Evolutionary conservation across 2,888 invertebrate species (phyloP), one percentile per base, ranked within the genome.

Genomic region (Erannis defoliaria): DNA sequence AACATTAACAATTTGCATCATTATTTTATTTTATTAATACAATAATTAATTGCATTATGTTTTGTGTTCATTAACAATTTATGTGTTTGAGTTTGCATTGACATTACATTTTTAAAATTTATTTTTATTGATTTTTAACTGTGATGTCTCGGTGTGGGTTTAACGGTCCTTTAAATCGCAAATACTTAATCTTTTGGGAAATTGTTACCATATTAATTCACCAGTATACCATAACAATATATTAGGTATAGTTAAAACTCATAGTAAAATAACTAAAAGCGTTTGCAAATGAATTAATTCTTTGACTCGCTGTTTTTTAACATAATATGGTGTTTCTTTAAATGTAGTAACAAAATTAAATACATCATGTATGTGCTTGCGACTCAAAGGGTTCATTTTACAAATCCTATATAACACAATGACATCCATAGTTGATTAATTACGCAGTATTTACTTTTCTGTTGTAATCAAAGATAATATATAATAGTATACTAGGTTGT

Each of bases 371-470:
- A 6, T 26, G 14, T 8, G 1, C 5, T 26, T 12, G 18, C 18
- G 12, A 46, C 5, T 29, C 29, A 48, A 3, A 35, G 35, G 1
- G 19, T 48, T 46, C 8, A 49, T 49, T 37, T 37, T 8, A 68
- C 74, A 40, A 56, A 61, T 37, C 55, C 49, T 58, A 10, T 72
- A 62, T 88, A 88, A 90, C 87, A 5, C 88, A 82, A 81, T 75
- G 86, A 87, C 88, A 87, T 87, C 84, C 82, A 77, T 85, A 85
- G 82, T 85, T 79, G 80, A 71, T 76, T 85, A 78, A 81, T 70
- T 74, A 72, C 72, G 79, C 92, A 90, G 90, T 90, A 90, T 90
- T 91, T 90, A 92, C 90, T 90, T 91, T 90, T 66, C n/a, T n/a
- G n/a, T n/a, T n/a, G n/a, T n/a, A n/a, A n/a, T n/a, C n/a, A n/a